Percentiles rank a stretch among this genome's conserved stretches.
Evolutionary conservation across 2,797 vertebrate genomes (phyloP).

Genomic region (Anguilla obscura): DNA sequence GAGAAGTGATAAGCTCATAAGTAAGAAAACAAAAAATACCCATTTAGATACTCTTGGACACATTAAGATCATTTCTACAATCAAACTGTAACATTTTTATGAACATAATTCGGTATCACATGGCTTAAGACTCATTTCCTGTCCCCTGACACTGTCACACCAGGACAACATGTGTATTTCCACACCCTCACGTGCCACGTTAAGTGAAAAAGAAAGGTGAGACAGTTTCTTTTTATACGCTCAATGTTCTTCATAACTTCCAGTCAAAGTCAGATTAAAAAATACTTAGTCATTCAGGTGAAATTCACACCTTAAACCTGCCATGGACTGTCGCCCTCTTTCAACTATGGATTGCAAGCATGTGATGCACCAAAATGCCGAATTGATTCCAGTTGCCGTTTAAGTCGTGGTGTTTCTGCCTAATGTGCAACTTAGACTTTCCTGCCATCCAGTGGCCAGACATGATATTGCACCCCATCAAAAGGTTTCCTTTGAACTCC

Average conservation of each 20-base stretch:
- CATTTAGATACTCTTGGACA: neutral
- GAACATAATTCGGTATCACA: neutral
- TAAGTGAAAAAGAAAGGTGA: neutral
- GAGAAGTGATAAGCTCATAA: neutral
- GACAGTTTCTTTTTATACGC: neutral
- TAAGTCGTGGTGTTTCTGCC: neutral
- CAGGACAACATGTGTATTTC: neutral
- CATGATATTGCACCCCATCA: conserved; percentile 1
- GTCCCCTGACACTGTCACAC: neutral
- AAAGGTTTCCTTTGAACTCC: neutral
- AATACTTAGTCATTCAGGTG: neutral
- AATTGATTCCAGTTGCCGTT: neutral
- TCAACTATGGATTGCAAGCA: neutral
- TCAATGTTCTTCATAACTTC: neutral
- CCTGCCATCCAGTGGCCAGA: conserved; percentile 58
- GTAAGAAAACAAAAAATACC: neutral
- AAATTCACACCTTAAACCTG: neutral
- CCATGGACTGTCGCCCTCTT: neutral
- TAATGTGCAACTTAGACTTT: conserved; percentile 30
- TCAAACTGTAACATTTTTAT: neutral
- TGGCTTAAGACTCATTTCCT: neutral
- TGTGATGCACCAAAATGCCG: neutral
- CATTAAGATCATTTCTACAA: neutral
- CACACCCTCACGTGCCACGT: neutral
- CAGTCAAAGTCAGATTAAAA: neutral